Conservation (phyloP, 1,140 invertebrate species). For the Portunus trituberculatus region DNA sequence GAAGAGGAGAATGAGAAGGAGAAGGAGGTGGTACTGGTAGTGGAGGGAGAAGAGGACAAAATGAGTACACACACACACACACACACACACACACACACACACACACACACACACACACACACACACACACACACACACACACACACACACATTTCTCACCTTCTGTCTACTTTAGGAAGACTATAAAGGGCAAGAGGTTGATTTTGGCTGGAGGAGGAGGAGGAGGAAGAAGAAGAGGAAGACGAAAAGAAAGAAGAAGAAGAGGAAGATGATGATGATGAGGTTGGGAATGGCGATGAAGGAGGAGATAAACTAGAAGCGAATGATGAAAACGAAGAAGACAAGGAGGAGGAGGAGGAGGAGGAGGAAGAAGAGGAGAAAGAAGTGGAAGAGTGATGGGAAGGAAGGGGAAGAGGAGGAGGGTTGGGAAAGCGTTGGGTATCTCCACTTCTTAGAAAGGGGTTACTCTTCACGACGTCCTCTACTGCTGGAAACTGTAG, state of each 20-base stretch:
- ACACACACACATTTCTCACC: conserved; percentile 26
- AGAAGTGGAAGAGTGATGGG: conserved; percentile 24
- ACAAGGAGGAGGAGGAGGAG: background rate
- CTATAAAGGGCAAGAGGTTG: background rate
- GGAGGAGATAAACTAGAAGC: background rate
- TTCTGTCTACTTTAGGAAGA: background rate
- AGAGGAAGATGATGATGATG: background rate
- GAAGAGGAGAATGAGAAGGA: conserved; percentile 26
- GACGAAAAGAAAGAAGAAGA: background rate
- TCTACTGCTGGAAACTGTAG: conserved; percentile 32
- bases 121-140: conserved; percentile 47
- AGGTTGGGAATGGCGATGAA: background rate
- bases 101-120: conserved; percentile 38
- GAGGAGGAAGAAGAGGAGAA: background rate
- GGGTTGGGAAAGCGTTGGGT: background rate
- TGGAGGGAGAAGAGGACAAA: background rate
- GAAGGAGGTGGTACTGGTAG: background rate
- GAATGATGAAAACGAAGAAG: background rate
- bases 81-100: conserved; percentile 30
- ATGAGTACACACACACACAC: no score
- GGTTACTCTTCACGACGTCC: conserved; percentile 8
- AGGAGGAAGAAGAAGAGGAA: background rate
- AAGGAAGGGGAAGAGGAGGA: background rate
- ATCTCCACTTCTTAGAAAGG: background rate
- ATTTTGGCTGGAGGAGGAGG: background rate